These are phyloP conservation scores for Venustoraphidia nigricollis DNA, from an alignment of 2,888 invertebrate genomes.

Conservation along the genomic window DNA sequence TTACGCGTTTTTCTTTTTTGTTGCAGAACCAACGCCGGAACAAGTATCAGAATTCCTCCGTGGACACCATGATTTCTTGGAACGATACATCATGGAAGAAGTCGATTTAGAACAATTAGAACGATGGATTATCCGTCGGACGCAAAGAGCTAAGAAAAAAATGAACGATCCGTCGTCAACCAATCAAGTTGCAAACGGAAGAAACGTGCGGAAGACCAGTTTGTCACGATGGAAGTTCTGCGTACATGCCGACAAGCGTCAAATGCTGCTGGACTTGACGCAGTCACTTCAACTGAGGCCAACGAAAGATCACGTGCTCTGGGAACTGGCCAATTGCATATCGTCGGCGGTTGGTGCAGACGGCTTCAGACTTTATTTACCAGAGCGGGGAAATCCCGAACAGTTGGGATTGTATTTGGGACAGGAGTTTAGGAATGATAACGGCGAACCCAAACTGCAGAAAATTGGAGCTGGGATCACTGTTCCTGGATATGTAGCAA, in stretches of 20 bases:
- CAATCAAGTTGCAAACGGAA: slow-evolving; percentile 6
- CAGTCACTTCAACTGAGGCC: slow-evolving; percentile 41
- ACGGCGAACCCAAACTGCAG: slow-evolving; percentile 21
- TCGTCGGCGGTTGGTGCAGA: slow-evolving; percentile 49
- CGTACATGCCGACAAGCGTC: slow-evolving; percentile 46
- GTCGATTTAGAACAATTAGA: slow-evolving; percentile 47
- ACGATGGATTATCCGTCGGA: slow-evolving; percentile 44
- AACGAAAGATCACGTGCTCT: slow-evolving; percentile 45
- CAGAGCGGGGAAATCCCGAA: slow-evolving; percentile 28
- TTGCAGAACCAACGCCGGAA: slow-evolving; percentile 17
- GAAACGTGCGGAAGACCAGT: slow-evolving; percentile 32
- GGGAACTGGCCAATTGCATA: slow-evolving; percentile 50
- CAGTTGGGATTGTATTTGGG: slow-evolving; percentile 25
- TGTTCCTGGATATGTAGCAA: slow-evolving; percentile 26
- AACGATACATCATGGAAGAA: slow-evolving; percentile 43
- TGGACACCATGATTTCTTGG: slow-evolving; percentile 47
- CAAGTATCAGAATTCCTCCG: slow-evolving; percentile 37
- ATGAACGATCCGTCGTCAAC: slow-evolving; percentile 14
- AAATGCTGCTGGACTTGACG: slow-evolving; percentile 45
- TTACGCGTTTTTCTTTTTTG: background rate
- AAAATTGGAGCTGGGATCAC: slow-evolving; percentile 13
- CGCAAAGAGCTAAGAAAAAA: slow-evolving; percentile 32
- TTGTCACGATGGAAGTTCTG: slow-evolving; percentile 40
- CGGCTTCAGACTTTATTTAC: slow-evolving; percentile 43
- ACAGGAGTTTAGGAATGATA: slow-evolving; percentile 19